These are phyloP conservation scores for Rhodinocichla rosea DNA, from an alignment of 2,113 vertebrate genomes.

Conservation along the genomic window DNA sequence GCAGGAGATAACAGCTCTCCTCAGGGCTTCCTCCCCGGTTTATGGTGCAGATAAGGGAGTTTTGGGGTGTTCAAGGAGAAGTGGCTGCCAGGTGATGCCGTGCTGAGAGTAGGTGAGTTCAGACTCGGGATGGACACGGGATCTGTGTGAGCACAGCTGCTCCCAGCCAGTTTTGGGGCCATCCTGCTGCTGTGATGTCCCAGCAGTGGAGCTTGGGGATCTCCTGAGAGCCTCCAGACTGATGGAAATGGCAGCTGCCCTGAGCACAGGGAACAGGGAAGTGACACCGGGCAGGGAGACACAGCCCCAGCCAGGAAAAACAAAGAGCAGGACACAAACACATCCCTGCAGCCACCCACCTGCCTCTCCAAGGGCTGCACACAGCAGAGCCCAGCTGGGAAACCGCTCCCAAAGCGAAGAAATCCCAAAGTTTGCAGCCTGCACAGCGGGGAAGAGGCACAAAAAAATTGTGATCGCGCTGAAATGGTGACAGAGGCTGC, in stretches of 20 bases:
- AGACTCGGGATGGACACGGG: background rate
- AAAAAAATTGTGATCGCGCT: accelerated
- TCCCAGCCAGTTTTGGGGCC: background rate
- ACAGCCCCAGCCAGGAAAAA: background rate
- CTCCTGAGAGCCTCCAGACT: background rate
- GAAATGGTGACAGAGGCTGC: accelerated
- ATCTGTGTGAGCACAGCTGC: background rate
- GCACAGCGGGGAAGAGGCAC: accelerated
- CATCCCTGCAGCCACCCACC: background rate
- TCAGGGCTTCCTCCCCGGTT: background rate
- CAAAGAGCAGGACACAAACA: background rate
- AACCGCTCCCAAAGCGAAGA: background rate
- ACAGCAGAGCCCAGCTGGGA: background rate
- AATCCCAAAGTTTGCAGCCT: background rate
- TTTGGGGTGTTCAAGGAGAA: background rate
- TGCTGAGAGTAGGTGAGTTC: background rate
- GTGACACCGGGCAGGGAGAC: background rate
- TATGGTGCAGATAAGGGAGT: background rate
- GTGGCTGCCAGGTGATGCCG: background rate
- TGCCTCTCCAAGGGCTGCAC: background rate
- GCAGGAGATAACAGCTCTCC: background rate
- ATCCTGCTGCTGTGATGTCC: background rate
- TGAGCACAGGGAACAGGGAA: background rate
- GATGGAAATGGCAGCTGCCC: background rate
- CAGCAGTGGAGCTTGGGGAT: background rate